Conservation (phyloP, 2,888 invertebrate species). For the Drosophila falleni region DNA sequence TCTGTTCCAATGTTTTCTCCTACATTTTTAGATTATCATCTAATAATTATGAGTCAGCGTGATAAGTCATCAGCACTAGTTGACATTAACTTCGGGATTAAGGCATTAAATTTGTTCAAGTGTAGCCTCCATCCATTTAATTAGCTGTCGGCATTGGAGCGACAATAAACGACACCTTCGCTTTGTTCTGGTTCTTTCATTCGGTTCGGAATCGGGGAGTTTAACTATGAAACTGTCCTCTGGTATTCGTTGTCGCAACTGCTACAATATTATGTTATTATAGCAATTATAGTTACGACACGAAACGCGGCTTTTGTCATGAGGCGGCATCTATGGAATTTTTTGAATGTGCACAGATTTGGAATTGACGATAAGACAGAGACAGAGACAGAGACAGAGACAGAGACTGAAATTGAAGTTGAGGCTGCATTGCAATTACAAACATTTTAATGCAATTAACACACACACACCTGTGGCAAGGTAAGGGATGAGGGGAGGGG, state of each 20-base stretch:
- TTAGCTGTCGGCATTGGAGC: conserved; percentile 26
- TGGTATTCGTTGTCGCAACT: conserved; percentile 35
- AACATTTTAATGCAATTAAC: conserved; percentile 85
- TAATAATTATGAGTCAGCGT: neutral
- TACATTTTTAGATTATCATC: too few relatives aligned
- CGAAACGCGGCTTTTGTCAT: conserved; percentile 60
- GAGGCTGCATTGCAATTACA: conserved; percentile 77
- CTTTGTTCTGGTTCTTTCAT: conserved; percentile 15
- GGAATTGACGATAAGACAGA: conserved; percentile 42
- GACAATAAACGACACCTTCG: conserved; percentile 60
- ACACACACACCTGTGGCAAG: conserved; percentile 68
- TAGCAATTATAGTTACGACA: conserved; percentile 79
- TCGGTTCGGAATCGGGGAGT: neutral
- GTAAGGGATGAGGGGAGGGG: neutral
- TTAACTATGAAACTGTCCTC: conserved; percentile 9
- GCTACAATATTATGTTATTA: conserved; percentile 78
- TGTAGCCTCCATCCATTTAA: conserved; percentile 9
- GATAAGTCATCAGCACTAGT: neutral
- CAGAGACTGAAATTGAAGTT: conserved; percentile 1
- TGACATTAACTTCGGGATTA: neutral
- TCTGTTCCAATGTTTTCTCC: too few relatives aligned
- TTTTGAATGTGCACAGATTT: conserved; percentile 63
- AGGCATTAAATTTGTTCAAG: conserved; percentile 17
- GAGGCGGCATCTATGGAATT: conserved; percentile 76
- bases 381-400: too few relatives aligned